Base-by-base conservation (phyloP, 1,140 invertebrate species). In the Drosophila arizonae region DNA sequence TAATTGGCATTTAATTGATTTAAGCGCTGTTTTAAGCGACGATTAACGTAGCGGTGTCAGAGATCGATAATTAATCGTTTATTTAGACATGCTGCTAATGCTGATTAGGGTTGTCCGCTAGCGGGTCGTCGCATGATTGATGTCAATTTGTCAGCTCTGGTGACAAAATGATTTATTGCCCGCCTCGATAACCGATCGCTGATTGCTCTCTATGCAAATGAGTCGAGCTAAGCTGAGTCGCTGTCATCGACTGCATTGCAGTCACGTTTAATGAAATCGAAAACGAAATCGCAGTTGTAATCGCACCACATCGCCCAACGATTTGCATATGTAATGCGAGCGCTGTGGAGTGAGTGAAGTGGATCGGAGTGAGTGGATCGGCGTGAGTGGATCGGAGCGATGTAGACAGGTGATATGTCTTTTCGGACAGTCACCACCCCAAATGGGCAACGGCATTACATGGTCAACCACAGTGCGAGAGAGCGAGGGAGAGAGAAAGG, bases 161-260 rank as follows among this genome's bases (percentile, higher is more conserved):
- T 71, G 86, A 89, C 84, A 89, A 85, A 88, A 84, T 84, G 85
- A 88, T 89, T 80, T 89, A 90, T 90, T 64, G 54, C 64, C 67
- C 61, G 57, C 65, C 30, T 58, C 63, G 69, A 81, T 86, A 72
- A 56, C 60, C 75, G 69, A 85, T 86, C 81, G 66, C 41, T 46
- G 69, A 73, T 64, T 62, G 39, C 52, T 66, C 52, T 66, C 79
- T 87, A 89, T 89, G 85, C 82, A 88, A 87, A 88, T 36, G 51
- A 72, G 39, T 66, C 39, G 61, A 60, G 41, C 41, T 48, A 52
- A 39, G 36, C n/a, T 11, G 43, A 45, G 13, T 15, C 50, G 15
- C 61, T 69, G 62, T 54, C 39, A 41, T 64, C 41, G 39, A 51
- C 61, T 28, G 56, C 61, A 50, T 30, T 66, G 64, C 41, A 84